Evolutionary conservation across 2,113 vertebrate species (phyloP), one percentile per base, ranked within the genome.

Genomic region (Typhlomys cinereus): DNA sequence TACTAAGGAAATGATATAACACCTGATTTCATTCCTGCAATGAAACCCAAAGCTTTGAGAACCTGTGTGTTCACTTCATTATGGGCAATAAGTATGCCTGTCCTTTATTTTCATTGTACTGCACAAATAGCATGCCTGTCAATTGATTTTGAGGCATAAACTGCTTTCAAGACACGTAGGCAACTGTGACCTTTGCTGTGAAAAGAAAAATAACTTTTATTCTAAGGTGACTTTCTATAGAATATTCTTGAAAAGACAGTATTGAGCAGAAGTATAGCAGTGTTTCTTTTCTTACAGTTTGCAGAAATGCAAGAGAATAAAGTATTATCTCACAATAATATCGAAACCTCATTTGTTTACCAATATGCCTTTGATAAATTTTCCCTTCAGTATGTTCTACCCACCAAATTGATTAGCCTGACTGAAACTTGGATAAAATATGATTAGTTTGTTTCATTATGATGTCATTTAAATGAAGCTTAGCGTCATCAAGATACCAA

Each of bases 351-450:
- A 0, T 57, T 89, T 73, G 27, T 69, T 25, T 5, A 10, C 25
- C 29, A 50, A 57, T 17, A 71, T 87, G 85, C 17, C 66, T 95
- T 86, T 48, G 59, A 11, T 86, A 21, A 87, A 36, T 85, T 83
- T 91, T 71, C 17, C 7, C 10, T 18, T 69, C 46, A 44, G 27
- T 86, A 7, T 29, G 25, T 25, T 78, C 57, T 1, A 12, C 14
- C 7, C 7, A 57, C 14, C 5, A 41, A 5, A 73, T 10, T 81
- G 9, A 52, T 85, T 73, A 81, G 44, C 71, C 29, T 52, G 31
- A 52, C 48, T 10, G 57, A 73, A 10, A 12, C 75, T 73, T 10
- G 69, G 6, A 67, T 85, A 52, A 61, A 31, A 67, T 71, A 39
- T 74, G 61, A n/a, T 50, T 36, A 25, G 5, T 83, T 71, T 82